Base-by-base conservation (phyloP, 2,888 invertebrate species). In the Muschampia plurimacula region DNA sequence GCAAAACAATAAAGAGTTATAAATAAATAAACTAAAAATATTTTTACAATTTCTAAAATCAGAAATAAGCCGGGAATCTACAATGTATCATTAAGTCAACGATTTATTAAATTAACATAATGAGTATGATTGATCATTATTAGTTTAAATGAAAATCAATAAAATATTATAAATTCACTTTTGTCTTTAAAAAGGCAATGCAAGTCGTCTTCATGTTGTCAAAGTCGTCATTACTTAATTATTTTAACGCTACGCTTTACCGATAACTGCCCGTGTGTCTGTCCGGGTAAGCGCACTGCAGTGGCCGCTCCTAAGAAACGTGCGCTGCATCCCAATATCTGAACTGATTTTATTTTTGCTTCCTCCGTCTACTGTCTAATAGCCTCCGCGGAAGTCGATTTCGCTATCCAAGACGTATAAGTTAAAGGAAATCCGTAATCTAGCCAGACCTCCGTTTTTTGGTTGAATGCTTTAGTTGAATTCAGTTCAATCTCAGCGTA, bases 311-410 rank as follows among this genome's bases (percentile, higher is more conserved):
- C 90, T 88, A 86, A 88, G 84, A 80, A 83, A 92, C 93, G 93
- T 93, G 93, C 85, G 84, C 88, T 77, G 93, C 90, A 91, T 93
- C 84, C 84, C 83, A 90, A 92, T 89, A 87, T 84, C 86, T 89
- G 90, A 90, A 93, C 91, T 87, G 91, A 92, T 93, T 92, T 93
- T 92, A 91, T 92, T 91, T 91, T 88, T 89, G 80, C 88, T 87
- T 88, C 87, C 89, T 89, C 89, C 91, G 92, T 90, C 91, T 85
- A 86, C 91, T 90, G 87, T 87, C 86, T 87, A 91, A 92, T 90
- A 90, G 91, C 89, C 88, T 86, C 86, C 86, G 83, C 80, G 83
- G 83, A 72, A 64, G 72, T 73, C 72, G 57, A 68, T 73, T 68
- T 49, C 36, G 68, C 68, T 57, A 57, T 67, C 44, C 62, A 59